A percentile compares a stretch with the other conserved stretches of the same genome.
These are phyloP conservation scores for Calonectris borealis DNA, from an alignment of 2,113 vertebrate genomes.

Conservation along the genomic window DNA sequence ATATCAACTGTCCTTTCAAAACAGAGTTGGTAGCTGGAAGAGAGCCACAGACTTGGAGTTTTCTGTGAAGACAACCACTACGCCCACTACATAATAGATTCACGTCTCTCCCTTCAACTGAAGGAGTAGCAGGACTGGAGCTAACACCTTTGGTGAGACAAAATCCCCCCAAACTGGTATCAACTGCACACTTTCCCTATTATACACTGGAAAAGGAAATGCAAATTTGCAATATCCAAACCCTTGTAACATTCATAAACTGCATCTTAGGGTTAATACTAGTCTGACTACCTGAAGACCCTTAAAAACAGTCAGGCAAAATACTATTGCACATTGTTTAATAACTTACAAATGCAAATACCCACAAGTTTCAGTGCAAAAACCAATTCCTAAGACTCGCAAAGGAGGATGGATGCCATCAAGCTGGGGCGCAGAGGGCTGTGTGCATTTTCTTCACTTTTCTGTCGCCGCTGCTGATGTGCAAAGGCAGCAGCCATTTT, in stretches of 20 bases:
- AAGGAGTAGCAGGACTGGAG: neutral
- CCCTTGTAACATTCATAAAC: neutral
- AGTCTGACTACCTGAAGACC: neutral
- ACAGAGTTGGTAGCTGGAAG: neutral
- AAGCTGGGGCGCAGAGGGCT: neutral
- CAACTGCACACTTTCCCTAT: neutral
- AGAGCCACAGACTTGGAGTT: neutral
- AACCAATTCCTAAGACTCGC: rapidly evolving
- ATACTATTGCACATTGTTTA: neutral
- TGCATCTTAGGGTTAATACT: neutral
- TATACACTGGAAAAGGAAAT: neutral
- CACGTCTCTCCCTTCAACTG: neutral
- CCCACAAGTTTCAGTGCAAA: neutral
- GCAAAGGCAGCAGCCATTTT: neutral
- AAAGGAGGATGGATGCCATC: neutral
- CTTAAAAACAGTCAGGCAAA: neutral
- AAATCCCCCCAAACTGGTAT: neutral
- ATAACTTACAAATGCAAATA: neutral
- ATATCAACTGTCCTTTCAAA: neutral
- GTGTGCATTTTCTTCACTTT: neutral
- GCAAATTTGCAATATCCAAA: neutral
- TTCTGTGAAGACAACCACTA: neutral
- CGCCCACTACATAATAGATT: neutral
- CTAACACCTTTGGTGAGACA: neutral
- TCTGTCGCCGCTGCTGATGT: neutral